These are phyloP conservation scores for Anguilla megastoma DNA, from an alignment of 2,797 vertebrate genomes.

Conservation along the genomic window DNA sequence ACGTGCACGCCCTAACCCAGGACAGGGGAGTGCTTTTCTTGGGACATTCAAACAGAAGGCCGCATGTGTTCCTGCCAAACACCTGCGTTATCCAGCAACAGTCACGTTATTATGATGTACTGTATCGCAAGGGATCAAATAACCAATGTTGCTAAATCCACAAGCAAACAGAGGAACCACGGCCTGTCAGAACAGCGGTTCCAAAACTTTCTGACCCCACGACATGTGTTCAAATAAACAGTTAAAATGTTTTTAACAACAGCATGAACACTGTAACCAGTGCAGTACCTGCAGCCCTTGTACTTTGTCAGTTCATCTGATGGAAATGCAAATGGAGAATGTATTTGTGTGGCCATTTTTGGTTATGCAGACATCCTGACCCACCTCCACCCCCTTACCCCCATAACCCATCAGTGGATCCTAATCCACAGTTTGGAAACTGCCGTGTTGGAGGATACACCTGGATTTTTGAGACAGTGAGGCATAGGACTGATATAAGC, in stretches of 20 bases:
- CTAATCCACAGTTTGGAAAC: too few relatives aligned
- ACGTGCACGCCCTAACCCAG: background rate
- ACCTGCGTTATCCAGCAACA: slow-evolving; percentile 29
- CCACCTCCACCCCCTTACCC: too few relatives aligned
- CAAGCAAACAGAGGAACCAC: background rate
- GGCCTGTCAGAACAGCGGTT: background rate
- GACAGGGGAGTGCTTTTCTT: background rate
- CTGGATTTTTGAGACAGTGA: background rate
- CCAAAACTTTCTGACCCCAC: background rate
- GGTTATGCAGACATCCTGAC: background rate
- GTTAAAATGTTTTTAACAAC: background rate
- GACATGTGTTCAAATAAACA: background rate
- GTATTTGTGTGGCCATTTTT: background rate
- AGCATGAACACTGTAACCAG: background rate
- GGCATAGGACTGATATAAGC: background rate
- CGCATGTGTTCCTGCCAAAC: slow-evolving; percentile 12
- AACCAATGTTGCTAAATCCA: background rate
- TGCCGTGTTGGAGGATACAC: background rate
- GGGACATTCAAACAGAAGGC: slow-evolving; percentile 14
- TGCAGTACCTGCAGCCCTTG: background rate
- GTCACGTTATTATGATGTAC: background rate
- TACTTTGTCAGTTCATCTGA: slow-evolving; percentile 1
- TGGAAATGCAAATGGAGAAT: background rate
- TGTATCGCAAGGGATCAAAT: background rate
- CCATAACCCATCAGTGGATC: too few relatives aligned